Evolutionary conservation across 2,888 invertebrate species (phyloP).

Genomic region (Lasioglossum figueresi): DNA sequence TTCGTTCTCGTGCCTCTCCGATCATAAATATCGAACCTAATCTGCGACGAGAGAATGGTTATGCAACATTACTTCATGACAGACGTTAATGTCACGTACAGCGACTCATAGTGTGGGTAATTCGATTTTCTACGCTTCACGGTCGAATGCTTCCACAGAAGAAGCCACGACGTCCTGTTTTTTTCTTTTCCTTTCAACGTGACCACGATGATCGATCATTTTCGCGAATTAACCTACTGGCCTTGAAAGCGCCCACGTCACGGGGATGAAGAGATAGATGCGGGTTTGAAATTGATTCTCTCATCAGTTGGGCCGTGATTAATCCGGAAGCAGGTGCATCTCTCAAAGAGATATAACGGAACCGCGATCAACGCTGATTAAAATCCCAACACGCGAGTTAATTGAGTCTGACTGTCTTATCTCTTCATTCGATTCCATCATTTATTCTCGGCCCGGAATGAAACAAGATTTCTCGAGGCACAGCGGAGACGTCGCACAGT

Average conservation of each 20-base stretch:
- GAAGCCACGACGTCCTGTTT: too few species aligned
- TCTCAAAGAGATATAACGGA: conserved; percentile 18
- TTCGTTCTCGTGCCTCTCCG: neutral
- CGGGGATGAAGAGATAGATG: neutral
- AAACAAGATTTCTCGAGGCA: neutral
- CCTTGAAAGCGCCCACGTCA: conserved; percentile 30
- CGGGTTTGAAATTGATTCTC: conserved; percentile 6
- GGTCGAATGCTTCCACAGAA: neutral
- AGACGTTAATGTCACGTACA: neutral
- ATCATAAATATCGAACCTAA: conserved; percentile 4
- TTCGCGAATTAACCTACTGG: conserved; percentile 42
- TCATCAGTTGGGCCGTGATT: conserved; percentile 6
- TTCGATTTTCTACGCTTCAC: conserved; percentile 5
- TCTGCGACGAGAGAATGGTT: neutral
- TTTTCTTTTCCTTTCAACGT: neutral
- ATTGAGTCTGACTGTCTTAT: neutral
- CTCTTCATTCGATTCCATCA: neutral
- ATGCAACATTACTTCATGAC: neutral
- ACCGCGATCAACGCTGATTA: conserved; percentile 13
- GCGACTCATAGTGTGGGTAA: neutral
- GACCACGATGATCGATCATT: conserved; percentile 16
- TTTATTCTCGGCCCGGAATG: neutral
- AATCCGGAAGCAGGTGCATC: conserved; percentile 6
- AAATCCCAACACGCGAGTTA: neutral
- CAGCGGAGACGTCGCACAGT: neutral